Evolutionary conservation across 1,140 invertebrate genomes (phyloP), one percentile per base, ranked within the genome.

Genomic region (Acromyrmex heyeri): DNA sequence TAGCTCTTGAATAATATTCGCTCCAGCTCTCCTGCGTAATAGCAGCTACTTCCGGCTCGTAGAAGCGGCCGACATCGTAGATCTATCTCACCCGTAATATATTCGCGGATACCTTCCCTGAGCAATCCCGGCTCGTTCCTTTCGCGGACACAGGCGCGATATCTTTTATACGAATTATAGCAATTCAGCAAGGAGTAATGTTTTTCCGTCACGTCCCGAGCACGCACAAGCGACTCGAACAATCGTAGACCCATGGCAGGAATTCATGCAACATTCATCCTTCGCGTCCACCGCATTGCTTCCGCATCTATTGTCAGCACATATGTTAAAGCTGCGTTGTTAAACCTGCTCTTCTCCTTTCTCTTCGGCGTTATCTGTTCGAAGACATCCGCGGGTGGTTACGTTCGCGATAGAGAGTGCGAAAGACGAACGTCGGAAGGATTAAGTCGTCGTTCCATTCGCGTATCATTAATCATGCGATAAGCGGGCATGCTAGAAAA

Each of bases 381-480:
- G 65, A 86, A 89, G 85, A 86, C 77, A 64, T 81, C 75, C 62
- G 59, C 75, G 61, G 59, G 34, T 55, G 59, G 59, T 75, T 82
- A 70, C 65, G 77, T 70, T 85, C 69, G 67, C 85, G 85, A 86
- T 86, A 55, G 78, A 59, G 1, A 24, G 53, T 27, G 79, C 67
- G 79, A 59, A 69, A 82, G 85, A 65, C 78, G 65, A 6, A 81
- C 48, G 91, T 93, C 92, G 88, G 86, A 90, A 89, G 88, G 88
- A 93, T 94, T 93, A 93, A 94, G 92, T 91, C 92, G 93, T 93
- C 88, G 89, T 76, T 81, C 38, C 83, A 88, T 79, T 90, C 70
- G 70, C 73, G 77, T 83, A 86, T 93, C 93, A 92, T 94, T 93
- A 93, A 93, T 94, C 93, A 94, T 79, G 69, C 77, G 89, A 92